phyloP scores from a whole-genome alignment of 1,140 invertebrate genomes.

The Nasonia longicornis region DNA sequence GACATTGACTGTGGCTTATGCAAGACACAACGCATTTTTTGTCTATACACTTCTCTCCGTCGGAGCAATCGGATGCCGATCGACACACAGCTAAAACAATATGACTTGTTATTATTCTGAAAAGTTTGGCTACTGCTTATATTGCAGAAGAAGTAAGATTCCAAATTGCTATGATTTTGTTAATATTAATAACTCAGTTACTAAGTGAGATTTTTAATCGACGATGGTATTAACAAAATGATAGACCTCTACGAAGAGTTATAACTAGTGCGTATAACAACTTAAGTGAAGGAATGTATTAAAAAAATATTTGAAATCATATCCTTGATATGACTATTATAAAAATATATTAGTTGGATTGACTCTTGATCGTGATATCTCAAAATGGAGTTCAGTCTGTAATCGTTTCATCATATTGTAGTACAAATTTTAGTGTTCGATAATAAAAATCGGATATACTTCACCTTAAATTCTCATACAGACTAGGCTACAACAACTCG shows the following conservation, averaged over 20 bases:
- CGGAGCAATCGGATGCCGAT: constrained; percentile 81
- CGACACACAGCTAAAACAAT: constrained; percentile 78
- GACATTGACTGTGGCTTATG: constrained; percentile 83
- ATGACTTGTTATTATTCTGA: not conserved
- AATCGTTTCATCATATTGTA: not conserved
- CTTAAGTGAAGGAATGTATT: constrained; percentile 5
- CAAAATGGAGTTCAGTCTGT: not conserved
- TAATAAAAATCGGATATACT: constrained; percentile 21
- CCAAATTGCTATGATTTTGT: constrained; percentile 34
- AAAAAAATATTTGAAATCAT: not conserved
- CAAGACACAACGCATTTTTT: constrained; percentile 84
- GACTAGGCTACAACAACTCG: not conserved
- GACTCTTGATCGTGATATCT: not conserved
- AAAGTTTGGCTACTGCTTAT: not conserved
- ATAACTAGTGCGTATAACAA: constrained; percentile 26
- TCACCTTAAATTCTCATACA: constrained; percentile 31
- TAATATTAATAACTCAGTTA: constrained; percentile 16
- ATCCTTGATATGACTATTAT: not conserved
- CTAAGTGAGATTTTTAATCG: not conserved
- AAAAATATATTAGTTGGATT: not conserved
- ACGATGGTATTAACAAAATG: constrained; percentile 30
- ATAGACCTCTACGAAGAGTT: constrained; percentile 18
- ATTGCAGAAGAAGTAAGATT: not conserved
- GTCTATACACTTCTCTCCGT: constrained; percentile 82
- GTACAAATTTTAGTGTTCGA: constrained; percentile 13